Base-by-base conservation (phyloP, 2,888 invertebrate species). In the Hyposoter dolosus region DNA sequence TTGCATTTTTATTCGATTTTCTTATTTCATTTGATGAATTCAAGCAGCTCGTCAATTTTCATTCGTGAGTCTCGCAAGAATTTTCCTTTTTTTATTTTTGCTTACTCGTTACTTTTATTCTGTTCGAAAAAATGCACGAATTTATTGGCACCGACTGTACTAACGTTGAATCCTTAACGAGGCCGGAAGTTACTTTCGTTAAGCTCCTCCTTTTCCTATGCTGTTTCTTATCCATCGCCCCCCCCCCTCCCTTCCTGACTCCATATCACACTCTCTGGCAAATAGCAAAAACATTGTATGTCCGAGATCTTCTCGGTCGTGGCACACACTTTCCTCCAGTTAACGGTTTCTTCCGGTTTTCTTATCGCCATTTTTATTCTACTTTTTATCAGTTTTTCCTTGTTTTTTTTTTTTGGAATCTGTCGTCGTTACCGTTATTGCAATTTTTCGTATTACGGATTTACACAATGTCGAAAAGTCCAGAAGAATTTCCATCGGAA, bases 181-280 rank as follows among this genome's bases (percentile, higher is more conserved):
- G 82, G 82, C 82, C 85, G 78, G 82, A 79, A 82, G 85, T 85
- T 53, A 85, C 77, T 78, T 82, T 85, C 68, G 74, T 85, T 75
- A 74, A 82, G 68, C 45, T 74, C 19, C 74, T 68, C 74, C 66
- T 56, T 23, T 65, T 60, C 32, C 32, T 65, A 56, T 63, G 15
- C 15, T 19, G n/a, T 66, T 56, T 40, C 53, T 56, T 56, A 45
- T 47, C 47, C 40, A 15, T 66, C 0, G 19, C 23, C 10, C 10
- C 43, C 15, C 23, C 60, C 43, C 15, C 23, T 43, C 17, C 3
- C 1, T 28, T 28, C 3, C n/a, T n/a, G 28, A 28, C 45, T 32
- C 35, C 68, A 68, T 78, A 78, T 78, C 78, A 68, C 78, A 68
- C 68, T 56, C 53, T 78, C 78, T 68, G 68, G 28, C 43, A 68